Conservation (phyloP, 2,888 invertebrate species). For the Loripinus fragilis region DNA sequence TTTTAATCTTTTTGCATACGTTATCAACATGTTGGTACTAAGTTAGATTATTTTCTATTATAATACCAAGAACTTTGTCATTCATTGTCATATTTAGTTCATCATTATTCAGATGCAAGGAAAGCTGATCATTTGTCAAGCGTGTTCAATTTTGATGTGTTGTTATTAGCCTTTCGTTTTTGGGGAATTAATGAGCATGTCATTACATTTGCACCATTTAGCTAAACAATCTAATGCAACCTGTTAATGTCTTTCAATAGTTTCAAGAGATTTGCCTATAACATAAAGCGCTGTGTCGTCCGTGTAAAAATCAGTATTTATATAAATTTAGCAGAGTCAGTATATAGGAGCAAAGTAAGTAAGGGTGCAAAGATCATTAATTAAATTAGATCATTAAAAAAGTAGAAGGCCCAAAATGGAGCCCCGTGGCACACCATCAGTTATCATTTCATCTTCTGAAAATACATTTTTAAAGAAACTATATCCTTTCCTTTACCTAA, state of each 20-base stretch:
- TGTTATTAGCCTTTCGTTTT: background rate
- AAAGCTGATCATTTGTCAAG: background rate
- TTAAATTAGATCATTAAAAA: no score
- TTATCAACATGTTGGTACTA: background rate
- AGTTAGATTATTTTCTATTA: background rate
- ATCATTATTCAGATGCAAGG: background rate
- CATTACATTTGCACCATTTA: background rate
- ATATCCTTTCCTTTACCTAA: no score
- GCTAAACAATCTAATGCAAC: no score
- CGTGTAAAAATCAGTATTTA: background rate
- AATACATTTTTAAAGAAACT: no score
- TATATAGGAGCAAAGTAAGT: background rate
- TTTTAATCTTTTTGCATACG: background rate
- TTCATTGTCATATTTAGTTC: background rate
- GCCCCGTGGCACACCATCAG: no score
- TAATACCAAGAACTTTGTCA: background rate
- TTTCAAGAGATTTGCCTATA: background rate
- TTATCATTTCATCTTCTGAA: no score
- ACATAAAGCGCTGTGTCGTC: no score
- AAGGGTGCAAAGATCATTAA: no score
- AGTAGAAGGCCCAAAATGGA: no score
- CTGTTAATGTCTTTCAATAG: background rate
- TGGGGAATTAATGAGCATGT: background rate
- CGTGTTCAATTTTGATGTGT: background rate
- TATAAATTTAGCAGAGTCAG: no score